A percentile compares a stretch with the other conserved stretches of the same genome.
These are phyloP conservation scores for Mellilla xanthometata DNA, from an alignment of 2,888 invertebrate species.

Conservation along the genomic window DNA sequence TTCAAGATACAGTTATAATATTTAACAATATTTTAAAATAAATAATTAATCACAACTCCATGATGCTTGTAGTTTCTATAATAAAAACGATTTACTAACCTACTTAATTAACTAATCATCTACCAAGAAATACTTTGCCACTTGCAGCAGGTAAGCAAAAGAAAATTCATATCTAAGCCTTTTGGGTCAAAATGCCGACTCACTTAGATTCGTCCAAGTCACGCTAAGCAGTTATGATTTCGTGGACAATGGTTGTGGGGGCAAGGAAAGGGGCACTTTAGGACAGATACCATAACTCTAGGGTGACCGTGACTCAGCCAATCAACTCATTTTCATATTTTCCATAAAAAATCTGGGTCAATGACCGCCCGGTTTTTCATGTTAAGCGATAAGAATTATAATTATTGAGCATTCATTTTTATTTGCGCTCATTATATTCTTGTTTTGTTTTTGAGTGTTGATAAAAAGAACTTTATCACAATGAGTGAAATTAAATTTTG, in stretches of 20 bases:
- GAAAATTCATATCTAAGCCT: slow-evolving; percentile 8
- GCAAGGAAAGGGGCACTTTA: slow-evolving; percentile 27
- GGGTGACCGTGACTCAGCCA: slow-evolving; percentile 49
- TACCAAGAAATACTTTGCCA: too few species aligned
- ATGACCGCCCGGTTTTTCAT: slow-evolving; percentile 40
- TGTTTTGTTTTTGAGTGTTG: slow-evolving; percentile 6
- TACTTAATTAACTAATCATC: too few species aligned
- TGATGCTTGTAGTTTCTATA: too few species aligned
- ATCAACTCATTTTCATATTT: slow-evolving; percentile 61
- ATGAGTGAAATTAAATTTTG: neutral
- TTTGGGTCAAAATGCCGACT: slow-evolving; percentile 17
- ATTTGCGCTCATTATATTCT: slow-evolving; percentile 22
- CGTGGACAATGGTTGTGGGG: slow-evolving; percentile 29
- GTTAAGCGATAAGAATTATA: slow-evolving; percentile 35
- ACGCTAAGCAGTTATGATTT: slow-evolving; percentile 38
- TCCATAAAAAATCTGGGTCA: slow-evolving; percentile 53
- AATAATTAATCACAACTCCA: too few species aligned
- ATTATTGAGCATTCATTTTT: slow-evolving; percentile 34
- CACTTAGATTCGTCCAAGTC: slow-evolving; percentile 34
- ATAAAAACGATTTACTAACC: too few species aligned
- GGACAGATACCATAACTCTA: slow-evolving; percentile 32
- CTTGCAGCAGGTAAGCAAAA: neutral
- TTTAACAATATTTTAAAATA: too few species aligned
- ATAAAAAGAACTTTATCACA: neutral
- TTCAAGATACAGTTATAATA: too few species aligned